These are phyloP conservation scores for Andrena praecox DNA, from an alignment of 2,888 invertebrate species.

Conservation along the genomic window DNA sequence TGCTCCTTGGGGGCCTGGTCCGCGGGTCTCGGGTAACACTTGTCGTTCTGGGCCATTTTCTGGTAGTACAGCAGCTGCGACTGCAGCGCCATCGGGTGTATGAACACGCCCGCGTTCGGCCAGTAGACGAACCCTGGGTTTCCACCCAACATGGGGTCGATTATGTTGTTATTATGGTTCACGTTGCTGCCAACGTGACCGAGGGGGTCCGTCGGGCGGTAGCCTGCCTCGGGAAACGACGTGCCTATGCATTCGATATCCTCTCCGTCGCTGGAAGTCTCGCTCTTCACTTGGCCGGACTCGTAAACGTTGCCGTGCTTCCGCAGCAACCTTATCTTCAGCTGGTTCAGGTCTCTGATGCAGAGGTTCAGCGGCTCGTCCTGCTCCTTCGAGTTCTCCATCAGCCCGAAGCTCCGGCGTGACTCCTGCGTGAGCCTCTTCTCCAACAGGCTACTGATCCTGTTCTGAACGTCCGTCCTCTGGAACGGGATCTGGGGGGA, in stretches of 20 bases:
- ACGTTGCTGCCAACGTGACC: slow-evolving; percentile 71
- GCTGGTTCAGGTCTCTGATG: slow-evolving; percentile 90
- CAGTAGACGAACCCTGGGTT: slow-evolving; percentile 88
- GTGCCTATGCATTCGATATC: slow-evolving; percentile 85
- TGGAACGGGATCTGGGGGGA: slow-evolving; percentile 82
- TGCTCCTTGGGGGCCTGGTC: slow-evolving; percentile 74
- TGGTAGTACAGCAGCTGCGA: slow-evolving; percentile 91
- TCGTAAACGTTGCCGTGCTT: slow-evolving; percentile 89
- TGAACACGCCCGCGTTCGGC: slow-evolving; percentile 90
- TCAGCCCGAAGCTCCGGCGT: slow-evolving; percentile 84
- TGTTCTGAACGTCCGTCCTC: slow-evolving; percentile 89
- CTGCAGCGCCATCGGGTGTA: slow-evolving; percentile 91
- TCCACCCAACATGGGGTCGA: slow-evolving; percentile 83
- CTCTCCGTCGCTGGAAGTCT: slow-evolving; percentile 86
- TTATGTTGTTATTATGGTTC: slow-evolving; percentile 84
- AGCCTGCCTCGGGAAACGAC: slow-evolving; percentile 64
- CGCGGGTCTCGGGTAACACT: slow-evolving; percentile 73
- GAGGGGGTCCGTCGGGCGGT: slow-evolving; percentile 47
- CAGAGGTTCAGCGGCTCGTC: slow-evolving; percentile 94
- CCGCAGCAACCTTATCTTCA: slow-evolving; percentile 88
- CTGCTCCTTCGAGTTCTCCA: slow-evolving; percentile 85
- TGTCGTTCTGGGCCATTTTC: slow-evolving; percentile 88
- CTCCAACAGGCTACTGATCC: slow-evolving; percentile 90
- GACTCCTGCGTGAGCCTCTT: slow-evolving; percentile 90
- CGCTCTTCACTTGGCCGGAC: slow-evolving; percentile 87